Base-by-base conservation (phyloP, 1,140 invertebrate species). In the Riptortus pedestris region DNA sequence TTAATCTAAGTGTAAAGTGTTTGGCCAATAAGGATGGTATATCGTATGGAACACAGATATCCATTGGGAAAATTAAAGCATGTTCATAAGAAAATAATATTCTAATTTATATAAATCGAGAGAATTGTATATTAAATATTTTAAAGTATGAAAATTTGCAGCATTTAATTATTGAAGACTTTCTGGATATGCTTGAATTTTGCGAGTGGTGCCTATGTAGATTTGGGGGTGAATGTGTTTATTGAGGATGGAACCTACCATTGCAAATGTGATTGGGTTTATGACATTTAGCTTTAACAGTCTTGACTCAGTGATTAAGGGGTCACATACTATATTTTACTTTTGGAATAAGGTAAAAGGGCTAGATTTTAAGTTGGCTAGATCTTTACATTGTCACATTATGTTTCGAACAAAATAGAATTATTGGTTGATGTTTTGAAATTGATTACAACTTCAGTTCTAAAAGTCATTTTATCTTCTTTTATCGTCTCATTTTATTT, bases 1-100 rank as follows among this genome's bases (percentile, higher is more conserved):
- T 58, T 60, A 63, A 33, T 28, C 24, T 59, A 27, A 47, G 63
- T 64, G 63, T 64, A 48, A 62, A 22, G 61, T 62, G 61, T 62
- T 62, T 52, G 47, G 61, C 61, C 61, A 62, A 45, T 62, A 52
- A 48, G 57, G 11, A 29, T 59, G 57, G 57, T 29, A 16, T 59
- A 31, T 59, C 57, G 27, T 3, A 20, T 59, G 57, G 27, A 16
- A 28, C 57, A 28, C 16, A 22, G 4, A 29, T 2, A 20, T 51
- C 48, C 48, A 51, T 24, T 51, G 48, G n/a, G 26, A 59, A 59
- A 59, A 59, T 59, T 59, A 33, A 59, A 59, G 57, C 57, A 59
- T 59, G 57, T 63, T 57, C 63, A 55, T 27, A 55, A 52, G 43
- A 61, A 45, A 61, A n/a, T 29, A 60, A 60, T 33, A 29, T 29